Conservation (phyloP, 2,888 invertebrate species). For the Trachelus iudaicus region DNA sequence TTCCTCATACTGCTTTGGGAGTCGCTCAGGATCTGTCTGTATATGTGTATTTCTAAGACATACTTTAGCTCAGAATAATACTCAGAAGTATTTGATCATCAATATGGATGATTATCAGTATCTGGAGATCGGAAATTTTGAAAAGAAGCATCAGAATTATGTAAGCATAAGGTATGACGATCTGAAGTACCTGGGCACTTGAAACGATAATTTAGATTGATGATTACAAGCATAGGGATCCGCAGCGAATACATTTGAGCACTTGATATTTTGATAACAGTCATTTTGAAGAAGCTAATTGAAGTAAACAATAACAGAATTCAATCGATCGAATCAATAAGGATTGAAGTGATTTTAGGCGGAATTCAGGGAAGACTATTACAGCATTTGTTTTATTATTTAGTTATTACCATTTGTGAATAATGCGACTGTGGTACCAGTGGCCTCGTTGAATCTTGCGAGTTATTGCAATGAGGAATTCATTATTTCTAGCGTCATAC, state of each 20-base stretch:
- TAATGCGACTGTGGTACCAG: background rate
- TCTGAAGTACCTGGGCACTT: too few species aligned
- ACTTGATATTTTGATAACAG: too few species aligned
- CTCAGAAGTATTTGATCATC: background rate
- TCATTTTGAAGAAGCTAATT: background rate
- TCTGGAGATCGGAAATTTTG: background rate
- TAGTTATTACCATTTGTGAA: background rate
- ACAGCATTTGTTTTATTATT: background rate
- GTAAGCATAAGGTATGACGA: too few species aligned
- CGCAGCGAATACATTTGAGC: too few species aligned
- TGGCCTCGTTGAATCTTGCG: background rate
- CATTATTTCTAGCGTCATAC: background rate
- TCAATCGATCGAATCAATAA: background rate
- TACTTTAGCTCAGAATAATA: background rate
- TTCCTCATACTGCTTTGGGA: background rate
- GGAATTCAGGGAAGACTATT: background rate
- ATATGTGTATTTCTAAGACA: background rate
- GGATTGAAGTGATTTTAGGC: background rate
- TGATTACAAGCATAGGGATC: too few species aligned
- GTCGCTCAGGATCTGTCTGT: background rate
- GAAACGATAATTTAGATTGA: too few species aligned
- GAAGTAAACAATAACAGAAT: background rate
- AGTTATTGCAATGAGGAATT: background rate
- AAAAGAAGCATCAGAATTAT: too few species aligned
- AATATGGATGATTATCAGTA: background rate